Conservation (phyloP, 2,113 vertebrate species). For the Nothocercus nigrocapillus region DNA sequence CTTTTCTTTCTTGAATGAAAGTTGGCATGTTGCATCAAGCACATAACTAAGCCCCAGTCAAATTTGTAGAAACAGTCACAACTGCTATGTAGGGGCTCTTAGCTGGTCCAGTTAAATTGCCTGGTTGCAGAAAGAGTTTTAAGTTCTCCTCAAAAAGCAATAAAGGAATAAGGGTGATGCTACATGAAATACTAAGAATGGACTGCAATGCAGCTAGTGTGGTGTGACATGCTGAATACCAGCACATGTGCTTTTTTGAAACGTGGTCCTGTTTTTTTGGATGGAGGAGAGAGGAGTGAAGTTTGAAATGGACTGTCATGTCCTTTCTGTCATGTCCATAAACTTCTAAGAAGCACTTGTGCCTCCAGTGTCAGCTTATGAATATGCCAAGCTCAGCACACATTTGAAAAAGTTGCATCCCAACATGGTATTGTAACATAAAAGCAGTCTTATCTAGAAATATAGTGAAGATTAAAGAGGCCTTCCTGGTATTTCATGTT, state of each 20-base stretch:
- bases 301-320: not conserved
- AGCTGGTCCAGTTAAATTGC: not conserved
- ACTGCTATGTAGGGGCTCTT: not conserved
- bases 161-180: not conserved
- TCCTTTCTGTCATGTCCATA: not conserved
- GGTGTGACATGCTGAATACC: not conserved
- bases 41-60: not conserved
- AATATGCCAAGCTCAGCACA: not conserved
- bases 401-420: not conserved
- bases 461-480: not conserved
- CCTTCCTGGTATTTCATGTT: not conserved
- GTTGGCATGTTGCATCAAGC: not conserved
- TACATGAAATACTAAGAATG: not conserved
- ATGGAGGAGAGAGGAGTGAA: not conserved
- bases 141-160: not conserved
- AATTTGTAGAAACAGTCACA: not conserved
- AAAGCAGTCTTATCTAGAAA: not conserved
- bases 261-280: not conserved
- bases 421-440: not conserved
- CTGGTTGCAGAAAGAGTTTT: not conserved
- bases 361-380: not conserved
- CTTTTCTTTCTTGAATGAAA: not conserved
- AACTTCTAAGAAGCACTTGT: not conserved
- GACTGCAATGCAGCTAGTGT: not conserved
- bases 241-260: not conserved